These are phyloP conservation scores for Osmoderma eremita DNA, from an alignment of 2,888 invertebrate genomes.

Conservation along the genomic window DNA sequence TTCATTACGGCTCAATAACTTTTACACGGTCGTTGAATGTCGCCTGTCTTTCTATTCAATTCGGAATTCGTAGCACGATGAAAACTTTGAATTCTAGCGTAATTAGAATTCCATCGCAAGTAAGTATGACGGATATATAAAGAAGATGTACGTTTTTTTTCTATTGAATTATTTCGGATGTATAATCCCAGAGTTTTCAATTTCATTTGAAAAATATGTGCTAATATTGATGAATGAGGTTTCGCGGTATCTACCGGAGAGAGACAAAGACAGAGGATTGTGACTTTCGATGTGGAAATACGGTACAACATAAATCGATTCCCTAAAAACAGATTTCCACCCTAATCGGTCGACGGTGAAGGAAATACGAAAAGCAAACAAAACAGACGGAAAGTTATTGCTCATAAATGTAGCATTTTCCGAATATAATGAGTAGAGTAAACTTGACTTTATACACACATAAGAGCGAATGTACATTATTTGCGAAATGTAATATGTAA, in stretches of 20 bases:
- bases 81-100: slow-evolving; percentile 1
- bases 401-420: slow-evolving; percentile 14
- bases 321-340: slow-evolving; percentile 9
- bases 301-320: slow-evolving; percentile 15
- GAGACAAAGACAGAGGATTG: too few relatives aligned
- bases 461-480: too few relatives aligned
- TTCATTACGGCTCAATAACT: neutral
- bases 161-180: neutral
- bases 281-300: neutral
- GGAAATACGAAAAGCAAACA: slow-evolving; percentile 25
- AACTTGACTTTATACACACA: neutral
- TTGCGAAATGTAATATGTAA: too few relatives aligned
- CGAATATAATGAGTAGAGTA: slow-evolving; percentile 10
- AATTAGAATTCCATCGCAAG: neutral
- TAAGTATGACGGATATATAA: neutral
- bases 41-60: neutral
- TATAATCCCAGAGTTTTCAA: neutral
- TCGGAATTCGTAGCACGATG: neutral
- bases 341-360: slow-evolving; percentile 8
- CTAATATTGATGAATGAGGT: neutral
- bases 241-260: neutral
- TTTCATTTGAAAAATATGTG: neutral
- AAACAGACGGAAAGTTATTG: slow-evolving; percentile 6
- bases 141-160: neutral
- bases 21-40: slow-evolving; percentile 2